Percentiles rank a stretch among this genome's conserved stretches.
Conservation (phyloP, 2,113 vertebrate species). For the Rhinoptilus africanus region DNA sequence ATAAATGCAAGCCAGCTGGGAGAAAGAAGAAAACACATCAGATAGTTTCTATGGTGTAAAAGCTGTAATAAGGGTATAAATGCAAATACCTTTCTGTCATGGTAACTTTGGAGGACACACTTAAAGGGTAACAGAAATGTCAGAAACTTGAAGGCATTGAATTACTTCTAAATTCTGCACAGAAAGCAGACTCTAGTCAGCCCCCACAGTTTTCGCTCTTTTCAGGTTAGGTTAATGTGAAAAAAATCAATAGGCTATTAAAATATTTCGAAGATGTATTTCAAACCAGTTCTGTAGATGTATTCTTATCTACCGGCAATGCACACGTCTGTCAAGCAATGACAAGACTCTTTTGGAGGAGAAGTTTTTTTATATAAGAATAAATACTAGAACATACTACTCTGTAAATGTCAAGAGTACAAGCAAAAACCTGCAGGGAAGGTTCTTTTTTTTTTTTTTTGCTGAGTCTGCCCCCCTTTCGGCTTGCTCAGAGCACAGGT, state of each 20-base stretch:
- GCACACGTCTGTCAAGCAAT: neutral
- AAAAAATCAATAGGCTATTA: conserved; percentile 57
- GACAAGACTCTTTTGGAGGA: neutral
- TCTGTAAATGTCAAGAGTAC: conserved; percentile 26
- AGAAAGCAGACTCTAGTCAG: neutral
- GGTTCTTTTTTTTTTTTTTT: neutral
- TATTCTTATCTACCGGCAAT: neutral
- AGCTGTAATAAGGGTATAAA: neutral
- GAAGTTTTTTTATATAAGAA: neutral
- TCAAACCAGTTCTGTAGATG: neutral
- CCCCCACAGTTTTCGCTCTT: neutral
- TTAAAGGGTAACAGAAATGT: neutral
- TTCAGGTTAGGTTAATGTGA: neutral
- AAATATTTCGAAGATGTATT: conserved; percentile 51
- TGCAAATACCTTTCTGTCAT: neutral
- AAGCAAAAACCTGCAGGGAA: conserved; percentile 4
- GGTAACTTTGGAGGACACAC: neutral
- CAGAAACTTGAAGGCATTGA: neutral
- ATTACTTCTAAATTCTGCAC: conserved; percentile 33
- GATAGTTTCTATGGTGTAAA: neutral
- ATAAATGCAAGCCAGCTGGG: neutral
- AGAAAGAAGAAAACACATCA: neutral
- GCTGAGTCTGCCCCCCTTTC: neutral
- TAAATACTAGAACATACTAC: neutral
- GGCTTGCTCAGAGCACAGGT: conserved; percentile 34